Evolutionary conservation across 2,113 vertebrate species (phyloP).

Genomic region (Psilopsiagon aymara): DNA sequence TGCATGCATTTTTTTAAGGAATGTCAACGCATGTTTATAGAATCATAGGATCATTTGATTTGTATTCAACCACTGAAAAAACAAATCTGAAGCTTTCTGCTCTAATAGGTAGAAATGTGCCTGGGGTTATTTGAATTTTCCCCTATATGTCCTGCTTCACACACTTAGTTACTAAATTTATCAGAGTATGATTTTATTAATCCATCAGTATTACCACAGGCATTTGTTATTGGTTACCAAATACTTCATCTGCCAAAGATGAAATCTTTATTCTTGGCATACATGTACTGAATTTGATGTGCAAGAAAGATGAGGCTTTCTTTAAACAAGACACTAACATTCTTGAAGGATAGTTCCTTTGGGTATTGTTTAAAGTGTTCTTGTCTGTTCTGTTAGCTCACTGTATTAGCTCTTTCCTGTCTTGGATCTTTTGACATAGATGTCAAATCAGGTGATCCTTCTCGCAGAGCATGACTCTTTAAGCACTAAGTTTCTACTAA

Average conservation of each 20-base stretch:
- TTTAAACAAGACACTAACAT: background rate
- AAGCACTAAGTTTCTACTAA: background rate
- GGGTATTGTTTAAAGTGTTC: background rate
- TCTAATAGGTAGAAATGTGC: background rate
- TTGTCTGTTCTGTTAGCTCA: slow-evolving; percentile 21
- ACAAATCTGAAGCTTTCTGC: background rate
- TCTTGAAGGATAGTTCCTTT: slow-evolving; percentile 9
- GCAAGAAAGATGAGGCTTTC: slow-evolving; percentile 35
- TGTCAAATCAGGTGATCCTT: background rate
- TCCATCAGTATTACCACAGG: background rate
- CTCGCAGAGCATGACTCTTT: background rate
- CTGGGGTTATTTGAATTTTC: background rate
- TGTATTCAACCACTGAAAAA: slow-evolving; percentile 11
- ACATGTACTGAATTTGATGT: background rate
- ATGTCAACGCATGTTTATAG: background rate
- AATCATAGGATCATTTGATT: background rate
- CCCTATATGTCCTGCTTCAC: background rate
- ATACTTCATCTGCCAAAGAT: slow-evolving; percentile 24
- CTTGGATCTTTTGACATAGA: background rate
- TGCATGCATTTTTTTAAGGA: background rate
- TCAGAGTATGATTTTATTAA: slow-evolving; percentile 12
- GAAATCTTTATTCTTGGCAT: slow-evolving; percentile 35
- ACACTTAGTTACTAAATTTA: slow-evolving; percentile 12
- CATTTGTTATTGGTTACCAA: slow-evolving; percentile 31
- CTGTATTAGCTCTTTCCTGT: background rate